Conservation (phyloP, 2,888 invertebrate genomes). For the Sphecodes monilicornis region DNA sequence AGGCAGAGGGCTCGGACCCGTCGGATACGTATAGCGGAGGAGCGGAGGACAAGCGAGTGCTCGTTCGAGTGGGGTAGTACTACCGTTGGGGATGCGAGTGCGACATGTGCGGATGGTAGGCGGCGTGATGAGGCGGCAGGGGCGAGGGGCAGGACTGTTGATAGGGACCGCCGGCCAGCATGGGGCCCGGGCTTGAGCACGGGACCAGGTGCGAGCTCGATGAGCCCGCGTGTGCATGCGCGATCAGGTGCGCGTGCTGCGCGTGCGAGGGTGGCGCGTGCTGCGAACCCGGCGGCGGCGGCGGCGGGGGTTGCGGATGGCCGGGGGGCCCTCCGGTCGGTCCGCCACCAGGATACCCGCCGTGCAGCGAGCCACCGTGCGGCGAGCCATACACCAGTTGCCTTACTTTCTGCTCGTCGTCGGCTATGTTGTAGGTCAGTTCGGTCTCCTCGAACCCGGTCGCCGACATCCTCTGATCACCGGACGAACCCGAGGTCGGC, state of each 20-base stretch:
- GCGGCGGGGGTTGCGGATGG: slow-evolving; percentile 85
- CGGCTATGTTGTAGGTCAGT: slow-evolving; percentile 97
- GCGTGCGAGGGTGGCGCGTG: slow-evolving; percentile 86
- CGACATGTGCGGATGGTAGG: slow-evolving; percentile 88
- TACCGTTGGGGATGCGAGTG: slow-evolving; percentile 94
- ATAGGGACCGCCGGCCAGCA: slow-evolving; percentile 86
- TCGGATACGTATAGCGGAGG: slow-evolving; percentile 29
- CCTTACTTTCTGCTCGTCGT: slow-evolving; percentile 98
- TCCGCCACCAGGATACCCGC: slow-evolving; percentile 81
- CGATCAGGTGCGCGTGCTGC: slow-evolving; percentile 87
- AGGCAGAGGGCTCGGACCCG: slow-evolving; percentile 14
- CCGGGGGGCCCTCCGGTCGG: slow-evolving; percentile 73
- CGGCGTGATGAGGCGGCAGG: slow-evolving; percentile 87
- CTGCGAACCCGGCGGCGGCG: slow-evolving; percentile 85
- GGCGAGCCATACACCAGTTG: slow-evolving; percentile 94
- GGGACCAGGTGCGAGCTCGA: slow-evolving; percentile 86
- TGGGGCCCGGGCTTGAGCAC: slow-evolving; percentile 90
- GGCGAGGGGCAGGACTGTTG: slow-evolving; percentile 91
- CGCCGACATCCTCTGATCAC: slow-evolving; percentile 98
- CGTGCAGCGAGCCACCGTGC: slow-evolving; percentile 87
- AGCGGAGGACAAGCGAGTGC: slow-evolving; percentile 36
- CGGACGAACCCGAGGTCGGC: slow-evolving; percentile 88
- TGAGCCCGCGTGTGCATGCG: slow-evolving; percentile 87
- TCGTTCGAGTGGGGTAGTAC: slow-evolving; percentile 77
- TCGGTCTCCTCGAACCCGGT: slow-evolving; percentile 99